Percentiles rank a stretch among this genome's conserved stretches.
These are phyloP conservation scores for Phania funesta DNA, from an alignment of 2,888 invertebrate species.

Conservation along the genomic window DNA sequence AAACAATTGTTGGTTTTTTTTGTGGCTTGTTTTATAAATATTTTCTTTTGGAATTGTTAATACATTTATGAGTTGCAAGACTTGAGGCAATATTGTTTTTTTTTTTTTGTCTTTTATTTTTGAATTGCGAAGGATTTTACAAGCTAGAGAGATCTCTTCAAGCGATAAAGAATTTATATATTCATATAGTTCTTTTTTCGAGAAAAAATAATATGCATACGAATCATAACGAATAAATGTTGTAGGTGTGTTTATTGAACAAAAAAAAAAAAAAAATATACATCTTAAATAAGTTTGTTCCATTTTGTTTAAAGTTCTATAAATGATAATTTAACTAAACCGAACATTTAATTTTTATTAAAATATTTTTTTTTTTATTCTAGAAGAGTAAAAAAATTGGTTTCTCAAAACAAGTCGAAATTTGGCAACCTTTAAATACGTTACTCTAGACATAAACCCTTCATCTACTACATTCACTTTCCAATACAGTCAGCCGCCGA, in stretches of 20 bases:
- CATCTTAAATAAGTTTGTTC: slow-evolving; percentile 15
- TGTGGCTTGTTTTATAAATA: slow-evolving; percentile 38
- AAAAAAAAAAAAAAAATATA: not conserved
- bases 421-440: too few relatives aligned
- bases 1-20: slow-evolving; percentile 56
- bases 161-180: slow-evolving; percentile 62
- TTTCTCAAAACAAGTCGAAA: too few relatives aligned
- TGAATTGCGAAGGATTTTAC: slow-evolving; percentile 56
- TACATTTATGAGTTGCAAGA: slow-evolving; percentile 64
- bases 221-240: too few relatives aligned
- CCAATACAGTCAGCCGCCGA: too few relatives aligned
- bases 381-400: too few relatives aligned
- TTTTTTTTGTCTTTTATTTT: slow-evolving; percentile 21
- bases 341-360: not conserved
- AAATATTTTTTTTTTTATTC: not conserved
- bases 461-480: too few relatives aligned
- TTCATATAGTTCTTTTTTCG: slow-evolving; percentile 30
- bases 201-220: slow-evolving; percentile 1
- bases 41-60: slow-evolving; percentile 66
- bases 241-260: slow-evolving; percentile 57
- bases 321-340: not conserved
- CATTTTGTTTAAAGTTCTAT: not conserved
- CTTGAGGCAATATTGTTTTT: slow-evolving; percentile 47
- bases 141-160: slow-evolving; percentile 52
- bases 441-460: too few relatives aligned